phyloP scores from a whole-genome alignment of 2,113 vertebrate genomes.

The Crotophaga sulcirostris region DNA sequence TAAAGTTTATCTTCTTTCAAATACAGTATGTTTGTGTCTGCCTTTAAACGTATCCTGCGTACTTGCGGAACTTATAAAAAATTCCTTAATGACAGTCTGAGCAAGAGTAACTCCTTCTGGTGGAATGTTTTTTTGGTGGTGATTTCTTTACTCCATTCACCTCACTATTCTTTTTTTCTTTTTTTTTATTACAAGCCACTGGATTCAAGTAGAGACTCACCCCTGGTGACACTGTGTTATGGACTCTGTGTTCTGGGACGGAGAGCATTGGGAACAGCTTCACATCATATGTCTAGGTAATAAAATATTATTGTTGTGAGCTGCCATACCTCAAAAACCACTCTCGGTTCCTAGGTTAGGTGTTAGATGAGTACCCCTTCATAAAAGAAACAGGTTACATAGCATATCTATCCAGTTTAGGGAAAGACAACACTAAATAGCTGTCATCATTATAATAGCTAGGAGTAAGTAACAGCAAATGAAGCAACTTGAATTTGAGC shows the following conservation, averaged over 20 bases:
- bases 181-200: constrained; percentile 78
- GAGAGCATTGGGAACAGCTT: constrained; percentile 94
- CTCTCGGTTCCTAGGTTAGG: neutral
- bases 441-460: neutral
- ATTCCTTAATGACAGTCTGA: neutral
- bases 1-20: neutral
- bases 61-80: neutral
- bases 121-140: neutral
- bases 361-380: neutral
- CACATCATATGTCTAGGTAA: constrained; percentile 99
- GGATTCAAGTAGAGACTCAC: constrained; percentile 91
- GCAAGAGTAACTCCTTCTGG: neutral
- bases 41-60: neutral
- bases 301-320: neutral
- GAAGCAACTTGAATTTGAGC: neutral
- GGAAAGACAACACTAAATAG: too few species aligned
- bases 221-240: constrained; percentile 92
- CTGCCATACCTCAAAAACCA: neutral
- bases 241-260: constrained; percentile 95
- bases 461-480: neutral
- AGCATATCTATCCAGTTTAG: too few species aligned
- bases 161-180: neutral
- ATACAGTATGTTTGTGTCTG: neutral
- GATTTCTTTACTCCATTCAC: neutral
- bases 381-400: neutral